Percentiles rank a stretch among this genome's conserved stretches.
These are phyloP conservation scores for Silurus meridionalis DNA, from an alignment of 2,113 vertebrate species.

Conservation along the genomic window DNA sequence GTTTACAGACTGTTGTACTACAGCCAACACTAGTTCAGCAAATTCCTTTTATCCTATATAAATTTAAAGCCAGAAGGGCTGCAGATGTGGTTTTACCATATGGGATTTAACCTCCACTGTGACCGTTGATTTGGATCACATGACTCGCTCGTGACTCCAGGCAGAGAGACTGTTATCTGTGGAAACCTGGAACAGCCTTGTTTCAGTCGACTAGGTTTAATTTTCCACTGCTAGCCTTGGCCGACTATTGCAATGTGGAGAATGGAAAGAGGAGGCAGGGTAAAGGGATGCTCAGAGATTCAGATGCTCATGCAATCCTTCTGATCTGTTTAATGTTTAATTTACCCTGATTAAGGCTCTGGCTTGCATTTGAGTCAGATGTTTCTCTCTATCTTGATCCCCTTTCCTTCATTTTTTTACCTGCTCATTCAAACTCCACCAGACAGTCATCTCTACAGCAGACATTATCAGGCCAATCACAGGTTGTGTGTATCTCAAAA, in stretches of 20 bases:
- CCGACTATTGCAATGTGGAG: slow-evolving; percentile 40
- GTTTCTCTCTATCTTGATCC: neutral
- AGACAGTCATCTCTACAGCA: slow-evolving; percentile 25
- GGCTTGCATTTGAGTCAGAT: slow-evolving; percentile 6
- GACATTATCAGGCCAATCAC: slow-evolving; percentile 17
- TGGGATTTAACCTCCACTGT: slow-evolving; percentile 37
- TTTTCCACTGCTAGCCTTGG: slow-evolving; percentile 44
- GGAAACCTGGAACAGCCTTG: slow-evolving; percentile 24
- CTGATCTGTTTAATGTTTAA: slow-evolving; percentile 25
- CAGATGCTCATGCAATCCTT: slow-evolving; percentile 4
- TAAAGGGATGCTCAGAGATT: slow-evolving; percentile 17
- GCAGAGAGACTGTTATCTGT: slow-evolving; percentile 33
- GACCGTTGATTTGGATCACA: slow-evolving; percentile 39
- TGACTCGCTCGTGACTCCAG: slow-evolving; percentile 27
- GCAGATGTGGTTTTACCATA: slow-evolving; percentile 28
- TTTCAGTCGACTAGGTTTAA: slow-evolving; percentile 27
- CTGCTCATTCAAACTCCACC: slow-evolving; percentile 3
- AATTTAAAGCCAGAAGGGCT: neutral
- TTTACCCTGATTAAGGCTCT: neutral
- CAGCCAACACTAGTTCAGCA: slow-evolving; percentile 28
- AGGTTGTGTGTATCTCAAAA: slow-evolving; percentile 16
- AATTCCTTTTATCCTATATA: slow-evolving; percentile 28
- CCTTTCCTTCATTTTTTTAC: neutral
- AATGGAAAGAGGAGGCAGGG: slow-evolving; percentile 28
- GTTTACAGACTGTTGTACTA: slow-evolving; percentile 18